Percentiles rank a stretch among this genome's conserved stretches.
Evolutionary conservation across 1,140 invertebrate species (phyloP).

Genomic region (Anastrepha ludens): DNA sequence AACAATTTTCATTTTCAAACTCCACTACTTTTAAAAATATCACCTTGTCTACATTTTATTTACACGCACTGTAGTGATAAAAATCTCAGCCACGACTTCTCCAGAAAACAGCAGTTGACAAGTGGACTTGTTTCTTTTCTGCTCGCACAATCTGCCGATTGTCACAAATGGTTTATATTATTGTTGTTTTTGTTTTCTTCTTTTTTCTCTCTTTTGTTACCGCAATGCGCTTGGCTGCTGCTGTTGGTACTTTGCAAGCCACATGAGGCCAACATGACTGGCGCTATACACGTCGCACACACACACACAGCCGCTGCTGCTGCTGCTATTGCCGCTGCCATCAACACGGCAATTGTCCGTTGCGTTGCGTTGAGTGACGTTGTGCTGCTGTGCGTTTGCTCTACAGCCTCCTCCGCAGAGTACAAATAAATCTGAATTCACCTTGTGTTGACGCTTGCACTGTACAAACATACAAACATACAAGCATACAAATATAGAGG

Average conservation of each 20-base stretch:
- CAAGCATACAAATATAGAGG: neutral
- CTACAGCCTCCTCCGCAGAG: neutral
- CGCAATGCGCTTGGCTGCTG: neutral
- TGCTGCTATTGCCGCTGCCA: constrained; percentile 18
- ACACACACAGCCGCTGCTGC: neutral
- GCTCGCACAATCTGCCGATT: neutral
- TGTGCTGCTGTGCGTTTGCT: neutral
- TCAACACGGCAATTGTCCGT: constrained; percentile 32
- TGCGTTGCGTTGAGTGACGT: neutral
- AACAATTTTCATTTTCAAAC: too few relatives aligned
- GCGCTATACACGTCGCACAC: neutral
- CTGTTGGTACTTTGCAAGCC: neutral
- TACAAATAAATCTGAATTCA: constrained; percentile 39
- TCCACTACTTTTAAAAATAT: neutral
- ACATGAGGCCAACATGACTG: constrained; percentile 34
- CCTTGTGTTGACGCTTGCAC: neutral
- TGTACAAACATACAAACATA: neutral
- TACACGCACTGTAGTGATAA: neutral
- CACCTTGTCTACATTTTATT: neutral
- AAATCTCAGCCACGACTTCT: constrained; percentile 30
- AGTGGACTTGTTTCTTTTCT: neutral
- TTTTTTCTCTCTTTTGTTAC: neutral
- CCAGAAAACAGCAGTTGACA: constrained; percentile 29
- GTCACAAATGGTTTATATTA: neutral
- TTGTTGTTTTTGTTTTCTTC: too few relatives aligned